Evolutionary conservation across 2,113 vertebrate species (phyloP), one percentile per base, ranked within the genome.

Genomic region (Pungitius pungitius): DNA sequence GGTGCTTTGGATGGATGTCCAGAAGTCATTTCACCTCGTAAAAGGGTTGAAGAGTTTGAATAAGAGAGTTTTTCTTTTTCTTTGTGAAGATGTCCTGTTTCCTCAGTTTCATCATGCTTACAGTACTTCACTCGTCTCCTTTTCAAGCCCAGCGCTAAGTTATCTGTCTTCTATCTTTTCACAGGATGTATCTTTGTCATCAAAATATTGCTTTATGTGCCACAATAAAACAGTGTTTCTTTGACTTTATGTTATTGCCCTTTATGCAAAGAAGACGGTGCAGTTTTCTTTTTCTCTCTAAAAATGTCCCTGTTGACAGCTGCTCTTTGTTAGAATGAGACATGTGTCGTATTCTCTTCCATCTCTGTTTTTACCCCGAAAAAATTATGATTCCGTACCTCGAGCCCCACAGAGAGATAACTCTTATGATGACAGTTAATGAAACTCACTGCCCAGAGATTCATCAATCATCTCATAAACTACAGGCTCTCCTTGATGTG

Each of bases 21-120:
- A 62, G 10, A 14, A 26, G 49, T 60, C 9, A 12, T 63, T 52
- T 78, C 58, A 45, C 20, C 39, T 11, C 45, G 15, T 24, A 60
- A 71, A 35, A 45, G 3, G 22, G 51, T 58, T 37, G 13, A 9
- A 42, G 39, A 18, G 43, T 40, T 55, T 49, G 59, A 22, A 39
- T 47, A 42, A 7, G 27, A 18, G 6, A 0, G 10, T 8, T 22
- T 39, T 59, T 1, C 17, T 49, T 26, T 11, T 40, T 24, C 3
- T 2, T 1, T 54, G 2, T 56, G 22, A 56, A 49, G 27, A 52
- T 55, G 42, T 73, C 82, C 39, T 24, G 58, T 88, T 87, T 86
- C 81, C 39, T 43, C 15, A 45, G 84, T 91, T 91, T 86, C 86
- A 91, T 91, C 87, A 87, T 83, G 52, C 73, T 89, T 87, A 77